Evolutionary conservation across 2,888 invertebrate species (phyloP).

Genomic region (Camponotus fellah): DNA sequence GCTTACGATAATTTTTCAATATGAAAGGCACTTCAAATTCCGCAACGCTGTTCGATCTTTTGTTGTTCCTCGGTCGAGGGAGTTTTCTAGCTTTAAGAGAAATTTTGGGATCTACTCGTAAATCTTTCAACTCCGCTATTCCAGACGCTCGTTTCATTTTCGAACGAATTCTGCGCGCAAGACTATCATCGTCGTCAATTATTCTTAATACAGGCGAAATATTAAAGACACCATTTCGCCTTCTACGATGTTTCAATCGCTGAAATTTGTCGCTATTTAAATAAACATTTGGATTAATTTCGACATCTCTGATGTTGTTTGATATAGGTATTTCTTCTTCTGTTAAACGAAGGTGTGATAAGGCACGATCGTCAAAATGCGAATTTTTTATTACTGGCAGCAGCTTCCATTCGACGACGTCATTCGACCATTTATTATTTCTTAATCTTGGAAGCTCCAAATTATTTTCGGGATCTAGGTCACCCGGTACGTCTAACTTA

Average conservation of each 20-base stretch:
- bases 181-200: neutral
- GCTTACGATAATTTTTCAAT: neutral
- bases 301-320: neutral
- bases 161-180: neutral
- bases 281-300: neutral
- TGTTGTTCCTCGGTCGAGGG: neutral
- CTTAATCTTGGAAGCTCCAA: conserved; percentile 33
- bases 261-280: neutral
- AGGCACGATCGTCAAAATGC: neutral
- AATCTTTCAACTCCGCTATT: neutral
- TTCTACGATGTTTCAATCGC: neutral
- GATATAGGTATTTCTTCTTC: neutral
- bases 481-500: conserved; percentile 23
- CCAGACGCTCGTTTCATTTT: neutral
- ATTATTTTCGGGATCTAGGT: conserved; percentile 41
- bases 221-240: neutral
- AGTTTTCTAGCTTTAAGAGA: neutral
- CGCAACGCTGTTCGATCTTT: neutral
- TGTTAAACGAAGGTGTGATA: conserved; percentile 12
- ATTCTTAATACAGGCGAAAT: neutral
- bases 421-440: conserved; percentile 34
- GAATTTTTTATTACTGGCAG: conserved; percentile 33
- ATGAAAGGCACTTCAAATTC: neutral
- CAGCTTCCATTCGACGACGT: conserved; percentile 35
- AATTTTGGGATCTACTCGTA: neutral